phyloP scores from a whole-genome alignment of 2,888 invertebrate species.

The Dicyrtomina minuta region DNA sequence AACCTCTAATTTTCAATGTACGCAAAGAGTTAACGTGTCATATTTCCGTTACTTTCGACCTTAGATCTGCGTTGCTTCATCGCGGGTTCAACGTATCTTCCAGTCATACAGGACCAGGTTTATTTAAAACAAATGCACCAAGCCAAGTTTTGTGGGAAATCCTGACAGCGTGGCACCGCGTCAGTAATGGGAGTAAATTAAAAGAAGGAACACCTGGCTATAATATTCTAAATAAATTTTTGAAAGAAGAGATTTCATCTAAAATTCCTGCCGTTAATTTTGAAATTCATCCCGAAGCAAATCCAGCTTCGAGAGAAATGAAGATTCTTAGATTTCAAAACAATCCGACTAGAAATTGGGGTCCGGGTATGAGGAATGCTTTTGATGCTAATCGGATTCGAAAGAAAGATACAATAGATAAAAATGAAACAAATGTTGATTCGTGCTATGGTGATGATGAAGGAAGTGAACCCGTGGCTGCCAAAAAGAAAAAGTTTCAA shows the following conservation, averaged over 20 bases:
- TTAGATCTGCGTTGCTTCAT: slow-evolving; percentile 85
- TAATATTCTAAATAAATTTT: slow-evolving; percentile 36
- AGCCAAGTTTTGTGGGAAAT: slow-evolving; percentile 86
- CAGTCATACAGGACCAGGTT: slow-evolving; percentile 84
- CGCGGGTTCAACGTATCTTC: slow-evolving; percentile 88
- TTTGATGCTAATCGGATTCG: slow-evolving; percentile 28
- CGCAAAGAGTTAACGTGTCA: too few relatives aligned
- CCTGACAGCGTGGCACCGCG: slow-evolving; percentile 73
- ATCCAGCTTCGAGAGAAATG: slow-evolving; percentile 73
- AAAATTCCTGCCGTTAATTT: slow-evolving; percentile 59
- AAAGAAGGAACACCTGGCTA: slow-evolving; percentile 56
- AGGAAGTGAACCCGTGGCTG: too few relatives aligned
- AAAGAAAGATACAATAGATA: too few relatives aligned
- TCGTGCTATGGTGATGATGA: too few relatives aligned
- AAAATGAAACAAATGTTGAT: too few relatives aligned
- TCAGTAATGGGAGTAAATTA: slow-evolving; percentile 66
- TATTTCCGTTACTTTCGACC: too few relatives aligned
- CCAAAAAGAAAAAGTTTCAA: too few relatives aligned
- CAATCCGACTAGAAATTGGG: slow-evolving; percentile 87
- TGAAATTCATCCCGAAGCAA: slow-evolving; percentile 68
- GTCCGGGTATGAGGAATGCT: slow-evolving; percentile 74
- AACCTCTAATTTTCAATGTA: too few relatives aligned
- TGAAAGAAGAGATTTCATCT: slow-evolving; percentile 54
- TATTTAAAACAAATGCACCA: slow-evolving; percentile 92
- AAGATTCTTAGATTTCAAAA: slow-evolving; percentile 77